Evolutionary conservation across 2,888 invertebrate species (phyloP).

Genomic region (Andrena minutula): DNA sequence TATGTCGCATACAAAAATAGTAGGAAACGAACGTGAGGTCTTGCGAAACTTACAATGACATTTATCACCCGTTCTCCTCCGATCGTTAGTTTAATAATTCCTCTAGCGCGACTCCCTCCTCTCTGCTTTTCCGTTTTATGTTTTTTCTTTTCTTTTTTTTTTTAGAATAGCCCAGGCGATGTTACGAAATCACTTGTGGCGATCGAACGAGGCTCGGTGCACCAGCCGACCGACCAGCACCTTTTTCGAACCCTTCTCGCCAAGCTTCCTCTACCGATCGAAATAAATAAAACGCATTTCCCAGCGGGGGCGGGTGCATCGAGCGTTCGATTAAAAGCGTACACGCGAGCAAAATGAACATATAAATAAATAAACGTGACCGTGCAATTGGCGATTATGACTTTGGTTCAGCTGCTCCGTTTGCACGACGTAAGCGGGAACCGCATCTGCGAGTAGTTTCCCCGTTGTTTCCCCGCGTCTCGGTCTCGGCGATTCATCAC

Average conservation of each 20-base stretch:
- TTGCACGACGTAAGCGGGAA: constrained; percentile 27
- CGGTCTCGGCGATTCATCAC: neutral
- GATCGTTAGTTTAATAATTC: constrained; percentile 45
- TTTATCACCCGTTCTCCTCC: constrained; percentile 62
- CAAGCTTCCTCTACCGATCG: neutral
- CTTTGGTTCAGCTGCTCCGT: constrained; percentile 48
- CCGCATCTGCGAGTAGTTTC: constrained; percentile 35
- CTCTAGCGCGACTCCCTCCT: neutral
- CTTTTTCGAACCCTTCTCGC: neutral
- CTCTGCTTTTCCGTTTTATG: neutral
- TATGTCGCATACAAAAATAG: constrained; percentile 72
- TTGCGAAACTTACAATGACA: constrained; percentile 61
- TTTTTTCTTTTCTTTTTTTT: neutral
- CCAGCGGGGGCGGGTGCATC: constrained; percentile 20
- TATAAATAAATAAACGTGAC: constrained; percentile 48
- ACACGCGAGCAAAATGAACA: constrained; percentile 41
- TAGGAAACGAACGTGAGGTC: constrained; percentile 71
- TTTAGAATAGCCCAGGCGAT: constrained; percentile 50
- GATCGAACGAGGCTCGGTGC: constrained; percentile 17
- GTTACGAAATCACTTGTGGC: constrained; percentile 48
- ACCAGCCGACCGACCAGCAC: neutral
- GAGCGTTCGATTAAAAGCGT: constrained; percentile 39
- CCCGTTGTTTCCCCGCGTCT: neutral
- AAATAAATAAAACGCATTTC: constrained; percentile 8
- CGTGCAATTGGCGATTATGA: constrained; percentile 56